Base-by-base conservation (phyloP, 2,888 invertebrate genomes). In the Orthonychiurus folsomi region DNA sequence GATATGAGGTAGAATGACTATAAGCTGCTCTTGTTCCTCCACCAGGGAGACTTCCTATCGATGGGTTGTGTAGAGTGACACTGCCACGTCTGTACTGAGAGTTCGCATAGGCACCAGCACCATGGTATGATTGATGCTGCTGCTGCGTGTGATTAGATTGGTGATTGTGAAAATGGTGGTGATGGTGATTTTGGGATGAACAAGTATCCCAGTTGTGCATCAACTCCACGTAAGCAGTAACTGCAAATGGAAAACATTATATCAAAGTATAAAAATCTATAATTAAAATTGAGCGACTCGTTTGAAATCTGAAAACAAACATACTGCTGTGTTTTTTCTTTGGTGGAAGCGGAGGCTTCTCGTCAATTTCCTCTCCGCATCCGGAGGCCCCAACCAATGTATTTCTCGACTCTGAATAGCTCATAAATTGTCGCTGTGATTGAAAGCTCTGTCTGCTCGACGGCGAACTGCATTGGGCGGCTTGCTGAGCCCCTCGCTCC, bases 321-420 rank as follows among this genome's bases (percentile, higher is more conserved):
- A 66, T 67, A 72, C 72, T 73, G 18, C 93, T 93, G 82, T 94
- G 89, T 79, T 89, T 88, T 79, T 93, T 93, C 81, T 94, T 94
- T 55, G 88, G 86, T 52, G 94, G 94, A 69, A 94, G 80, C 58
- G 94, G 94, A 66, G 94, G 94, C 67, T 93, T 89, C 75, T 84
- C 81, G 73, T 79, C 78, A 50, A 75, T 73, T 5, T 20, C 21
- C 73, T 85, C 85, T 20, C 62, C 63, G 18, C 63, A 64, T 12
- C 26, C 59, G 1, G 57, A 47, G 24, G 62, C 59, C 2, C 67
- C 68, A 0, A 69, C 69, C 2, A 73, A 54, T 1, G 73, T 73
- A 50, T 68, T 67, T 50, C 73, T 57, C 56, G 71, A 72, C 50
- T 73, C 73, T 1, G 70, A 70, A 55, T 69, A 70, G 28, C 64